Base-by-base conservation (phyloP, 2,113 vertebrate species). In the Terrapene triunguis region DNA sequence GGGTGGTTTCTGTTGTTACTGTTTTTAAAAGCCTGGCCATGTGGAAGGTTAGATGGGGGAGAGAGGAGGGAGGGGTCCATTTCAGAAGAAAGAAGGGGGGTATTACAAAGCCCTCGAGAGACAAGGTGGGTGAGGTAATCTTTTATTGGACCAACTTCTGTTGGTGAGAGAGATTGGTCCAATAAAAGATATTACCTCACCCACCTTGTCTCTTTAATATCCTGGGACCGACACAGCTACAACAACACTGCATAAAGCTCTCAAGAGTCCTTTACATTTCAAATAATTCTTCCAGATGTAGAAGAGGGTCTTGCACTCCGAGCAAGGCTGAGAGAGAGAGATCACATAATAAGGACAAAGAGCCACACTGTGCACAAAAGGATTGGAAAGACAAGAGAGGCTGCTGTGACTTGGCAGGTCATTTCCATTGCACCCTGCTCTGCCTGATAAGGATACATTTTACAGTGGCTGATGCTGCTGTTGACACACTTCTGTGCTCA, bases 391-490 rank as follows among this genome's bases (percentile, higher is more conserved):
- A 97, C 85, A 84, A 94, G 94, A 96, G 93, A 91, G 94, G 98
- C 94, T 55, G 91, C 59, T 80, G 97, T 92, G 96, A 94, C 96
- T 98, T 98, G 97, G 97, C 98, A 98, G 99, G 99, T 99, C 98
- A 97, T 95, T 95, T 86, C 94, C 21, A 87, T 79, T 69, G 97
- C 98, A 51, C 98, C 98, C 99, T 98, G 98, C 97, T 95, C 92
- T 69, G 92, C 94, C 96, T 98, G 99, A 99, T 99, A 99, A 99
- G 99, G 97, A 87, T 96, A 87, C 93, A 95, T 97, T 98, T 99
- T 98, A 98, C 98, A 93, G 98, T 29, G 8, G 97, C 98, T 98
- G 98, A 97, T 97, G 97, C 98, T 95, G 96, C 97, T 47, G 91
- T 69, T 47, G 98, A 98, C 93, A 94, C 98, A 98, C 98, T 97